A percentile compares a stretch with the other conserved stretches of the same genome.
Evolutionary conservation across 2,797 vertebrate genomes (phyloP).

Genomic region (Eulemur rubriventer): DNA sequence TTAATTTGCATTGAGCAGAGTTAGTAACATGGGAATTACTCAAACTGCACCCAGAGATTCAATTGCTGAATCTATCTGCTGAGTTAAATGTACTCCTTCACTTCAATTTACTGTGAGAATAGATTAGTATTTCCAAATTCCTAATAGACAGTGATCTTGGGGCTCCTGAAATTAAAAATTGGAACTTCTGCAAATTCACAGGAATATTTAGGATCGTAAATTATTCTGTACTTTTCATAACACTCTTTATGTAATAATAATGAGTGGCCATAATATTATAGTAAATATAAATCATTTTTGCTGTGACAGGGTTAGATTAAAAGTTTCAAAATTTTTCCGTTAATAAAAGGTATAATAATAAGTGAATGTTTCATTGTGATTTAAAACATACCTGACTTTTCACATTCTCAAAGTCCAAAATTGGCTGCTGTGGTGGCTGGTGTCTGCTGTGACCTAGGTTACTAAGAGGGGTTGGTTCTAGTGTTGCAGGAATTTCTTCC

Average conservation of each 20-base stretch:
- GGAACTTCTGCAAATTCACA: not conserved
- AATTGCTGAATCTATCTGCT: not conserved
- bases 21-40: not conserved
- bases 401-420: not conserved
- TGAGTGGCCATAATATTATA: not conserved
- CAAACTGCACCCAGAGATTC: not conserved
- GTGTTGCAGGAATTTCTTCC: not conserved
- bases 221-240: constrained; percentile 10
- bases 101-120: not conserved
- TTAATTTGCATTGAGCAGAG: not conserved
- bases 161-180: not conserved
- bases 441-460: not conserved
- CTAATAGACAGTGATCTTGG: not conserved
- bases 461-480: not conserved
- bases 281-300: not conserved
- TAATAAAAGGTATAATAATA: not conserved
- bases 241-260: not conserved
- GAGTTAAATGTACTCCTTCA: not conserved
- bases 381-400: not conserved
- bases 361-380: not conserved
- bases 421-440: not conserved
- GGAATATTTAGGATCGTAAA: not conserved
- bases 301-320: not conserved
- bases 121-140: constrained; percentile 17
- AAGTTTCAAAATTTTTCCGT: not conserved